Conservation (phyloP, 2,113 vertebrate genomes). For the Sterrhoptilus dennistouni region DNA sequence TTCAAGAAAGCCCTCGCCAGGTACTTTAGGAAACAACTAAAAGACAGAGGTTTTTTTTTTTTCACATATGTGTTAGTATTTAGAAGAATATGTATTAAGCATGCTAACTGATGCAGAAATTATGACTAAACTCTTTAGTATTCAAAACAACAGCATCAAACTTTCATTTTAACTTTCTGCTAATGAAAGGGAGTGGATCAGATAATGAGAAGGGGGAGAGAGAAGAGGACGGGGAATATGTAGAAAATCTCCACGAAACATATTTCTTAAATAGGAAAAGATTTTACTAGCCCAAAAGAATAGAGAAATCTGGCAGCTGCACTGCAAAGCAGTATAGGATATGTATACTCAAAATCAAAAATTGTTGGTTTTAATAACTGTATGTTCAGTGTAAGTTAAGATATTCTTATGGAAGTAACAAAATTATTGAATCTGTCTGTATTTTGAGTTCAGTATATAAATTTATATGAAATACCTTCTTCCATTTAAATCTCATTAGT, state of each 20-base stretch:
- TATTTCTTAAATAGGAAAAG: background rate
- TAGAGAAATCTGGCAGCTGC: background rate
- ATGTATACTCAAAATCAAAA: background rate
- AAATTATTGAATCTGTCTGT: background rate
- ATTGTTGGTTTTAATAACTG: background rate
- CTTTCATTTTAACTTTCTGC: background rate
- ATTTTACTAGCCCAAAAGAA: background rate
- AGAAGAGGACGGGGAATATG: background rate
- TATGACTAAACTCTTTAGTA: background rate
- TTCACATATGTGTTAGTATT: background rate
- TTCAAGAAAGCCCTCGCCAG: background rate
- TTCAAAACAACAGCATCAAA: background rate
- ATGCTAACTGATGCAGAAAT: background rate
- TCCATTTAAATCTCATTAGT: background rate
- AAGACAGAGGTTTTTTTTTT: background rate
- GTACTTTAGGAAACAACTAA: background rate
- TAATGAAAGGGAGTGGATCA: background rate
- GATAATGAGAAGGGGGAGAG: background rate
- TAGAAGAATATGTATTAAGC: background rate
- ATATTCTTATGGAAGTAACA: background rate
- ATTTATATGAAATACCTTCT: background rate
- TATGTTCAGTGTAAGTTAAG: background rate
- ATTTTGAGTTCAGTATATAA: background rate
- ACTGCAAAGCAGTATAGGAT: background rate
- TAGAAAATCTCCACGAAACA: background rate